A percentile compares a stretch with the other conserved stretches of the same genome.
Conservation (phyloP, 2,113 vertebrate species). For the Callionymus lyra region DNA sequence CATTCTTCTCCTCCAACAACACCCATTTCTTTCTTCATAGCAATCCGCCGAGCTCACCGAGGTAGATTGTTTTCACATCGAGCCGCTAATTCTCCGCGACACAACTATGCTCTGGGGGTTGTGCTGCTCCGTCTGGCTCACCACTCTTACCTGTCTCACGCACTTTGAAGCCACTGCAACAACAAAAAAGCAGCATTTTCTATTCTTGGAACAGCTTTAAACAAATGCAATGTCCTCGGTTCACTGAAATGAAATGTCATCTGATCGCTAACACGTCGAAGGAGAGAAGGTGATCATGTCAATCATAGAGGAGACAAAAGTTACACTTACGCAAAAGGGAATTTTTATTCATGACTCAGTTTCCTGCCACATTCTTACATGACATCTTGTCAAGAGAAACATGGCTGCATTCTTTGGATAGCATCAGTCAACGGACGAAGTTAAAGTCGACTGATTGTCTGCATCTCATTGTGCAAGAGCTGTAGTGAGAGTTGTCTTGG, state of each 20-base stretch:
- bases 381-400: slow-evolving; percentile 14
- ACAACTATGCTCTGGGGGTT: slow-evolving; percentile 17
- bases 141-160: slow-evolving; percentile 1
- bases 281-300: neutral
- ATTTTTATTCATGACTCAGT: slow-evolving; percentile 4
- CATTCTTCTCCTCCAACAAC: neutral
- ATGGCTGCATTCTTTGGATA: slow-evolving; percentile 23
- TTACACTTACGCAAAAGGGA: neutral
- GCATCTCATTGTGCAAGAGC: neutral
- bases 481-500: too few species aligned
- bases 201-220: too few species aligned
- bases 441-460: too few species aligned
- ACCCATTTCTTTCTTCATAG: too few species aligned
- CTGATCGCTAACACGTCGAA: too few species aligned
- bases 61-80: neutral
- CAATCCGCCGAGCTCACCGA: too few species aligned
- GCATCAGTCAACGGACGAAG: slow-evolving; percentile 1
- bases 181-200: slow-evolving; percentile 7
- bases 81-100: slow-evolving; percentile 1
- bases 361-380: slow-evolving; percentile 19
- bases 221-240: too few species aligned
- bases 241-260: too few species aligned
- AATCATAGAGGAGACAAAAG: slow-evolving; percentile 5
- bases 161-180: slow-evolving; percentile 31
- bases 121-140: too few species aligned